Evolutionary conservation across 2,888 invertebrate genomes (phyloP), one percentile per base, ranked within the genome.

Genomic region (Metopia argyrocephala): DNA sequence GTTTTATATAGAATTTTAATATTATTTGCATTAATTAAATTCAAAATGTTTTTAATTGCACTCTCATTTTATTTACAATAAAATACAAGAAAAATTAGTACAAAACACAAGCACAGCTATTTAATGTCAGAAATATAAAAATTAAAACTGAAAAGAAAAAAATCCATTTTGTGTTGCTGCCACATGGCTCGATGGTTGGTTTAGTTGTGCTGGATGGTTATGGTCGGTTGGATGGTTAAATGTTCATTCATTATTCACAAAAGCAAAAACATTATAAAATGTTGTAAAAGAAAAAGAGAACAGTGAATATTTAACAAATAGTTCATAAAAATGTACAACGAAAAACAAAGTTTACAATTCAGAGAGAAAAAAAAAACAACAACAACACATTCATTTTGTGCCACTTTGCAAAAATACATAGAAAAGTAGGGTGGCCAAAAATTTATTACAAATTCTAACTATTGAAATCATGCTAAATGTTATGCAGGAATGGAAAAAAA

Each of bases 1-100:
- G n/a, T 23, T 28, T 18, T 31, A 21, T 65, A 59, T 56, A 23
- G n/a, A 45, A 25, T 54, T 18, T 50, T n/a, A 61, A 65, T 54
- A 46, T 52, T 18, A 28, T 38, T 62, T 27, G 46, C 18, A 61
- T 70, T 66, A 76, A 71, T 79, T 76, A 76, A 71, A 75, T 66
- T 70, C 61, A 79, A n/a, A 79, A 79, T 71, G 66, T 61, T 71
- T 75, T 70, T 79, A 79, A 76, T 79, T 79, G 65, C 70, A 52
- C 75, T 46, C 61, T 46, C 66, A 76, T 71, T 79, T 54, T 62
- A 62, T 76, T 52, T 31, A 61, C 20, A 64, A 21, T 31, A 21
- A 9, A 9, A 25, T n/a, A 20, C 21, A 38, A 45, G n/a, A 65
- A 18, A 28, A 57, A 61, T 28, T 31, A 50, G 31, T 9, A 45